Evolutionary conservation across 2,888 invertebrate species (phyloP), one percentile per base, ranked within the genome.

Genomic region (Emesis furor): DNA sequence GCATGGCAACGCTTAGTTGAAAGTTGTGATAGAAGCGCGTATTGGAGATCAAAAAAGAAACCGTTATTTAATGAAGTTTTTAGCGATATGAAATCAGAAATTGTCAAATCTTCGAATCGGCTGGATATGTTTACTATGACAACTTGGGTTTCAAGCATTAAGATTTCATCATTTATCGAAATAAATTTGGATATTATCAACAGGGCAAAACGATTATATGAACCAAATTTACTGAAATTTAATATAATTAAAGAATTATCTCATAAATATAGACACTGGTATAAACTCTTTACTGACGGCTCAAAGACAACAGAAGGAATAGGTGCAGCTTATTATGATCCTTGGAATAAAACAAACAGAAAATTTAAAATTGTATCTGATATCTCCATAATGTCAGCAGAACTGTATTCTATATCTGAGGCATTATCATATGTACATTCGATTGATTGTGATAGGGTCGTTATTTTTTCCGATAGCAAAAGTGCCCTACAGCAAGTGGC

Each of bases 321-420:
- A 24, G 6, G 6, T 5, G 59, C 59, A 59, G 17, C 59, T 24
- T 59, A 59, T 59, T 24, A 59, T 7, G 17, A 59, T 8, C 7
- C 8, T 24, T 7, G 3, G 24, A 59, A 59, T 24, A 6, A 59
- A 24, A 24, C 10, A 59, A 59, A 24, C 12, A n/a, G 4, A 55
- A 5, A 17, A 17, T 55, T 17, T 17, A n/a, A 55, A 55, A 55
- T 55, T 17, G 17, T 17, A 4, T 55, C 24, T 8, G 17, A 59
- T 24, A 24, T 59, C 24, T 59, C 59, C 24, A 59, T 59, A 24
- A 59, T 59, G 59, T 59, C 59, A 59, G 17, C 59, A 55, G 55
- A 55, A n/a, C 17, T 55, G 17, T 55, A 17, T 55, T n/a, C 17
- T 55, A 7, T 55, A 17, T 55, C n/a, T 55, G 17, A n/a, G 17